Base-by-base conservation (phyloP, 2,797 vertebrate genomes). In the Sebastes diaconus region DNA sequence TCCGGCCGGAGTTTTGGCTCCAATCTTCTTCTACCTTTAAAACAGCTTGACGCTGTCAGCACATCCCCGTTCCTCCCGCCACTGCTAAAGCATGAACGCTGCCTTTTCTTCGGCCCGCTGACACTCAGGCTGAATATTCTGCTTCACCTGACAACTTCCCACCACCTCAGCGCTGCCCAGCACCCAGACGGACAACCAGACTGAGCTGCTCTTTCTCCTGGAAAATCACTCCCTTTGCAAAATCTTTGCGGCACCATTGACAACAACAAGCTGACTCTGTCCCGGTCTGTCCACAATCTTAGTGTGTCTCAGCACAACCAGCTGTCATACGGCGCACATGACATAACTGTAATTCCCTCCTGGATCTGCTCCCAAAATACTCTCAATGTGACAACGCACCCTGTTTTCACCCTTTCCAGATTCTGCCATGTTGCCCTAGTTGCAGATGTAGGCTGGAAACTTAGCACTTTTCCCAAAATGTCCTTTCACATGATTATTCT, bases 31-130 rank as follows among this genome's bases (percentile, higher is more conserved):
- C 68, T 16, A 30, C 16, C 69, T 46, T 64, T 58, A 72, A 52
- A 84, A 61, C 63, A 81, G 77, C 70, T 78, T 76, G 52, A 80
- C 10, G 11, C 50, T 75, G 86, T 84, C 90, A 87, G 78, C 84
- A 81, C 60, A 61, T 64, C 32, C 20, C 24, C 1, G 0, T 30
- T 77, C 80, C 70, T 75, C 52, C 69, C 61, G 58, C 50, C 69
- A 10, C 66, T 32, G 59, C 71, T 69, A 52, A 57, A 74, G 46
- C 65, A 66, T 69, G 72, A 73, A 57, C 29, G 42, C 68, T 77
- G 42, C 27, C 42, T 83, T 86, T 85, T 76, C 70, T 73, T 80
- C 74, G 76, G 58, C 69, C 75, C 74, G 76, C 61, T 29, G 78
- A 88, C 76, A 77, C 68, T n/a, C 42, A 42, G 57, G 16, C 64